These are phyloP conservation scores for Polia nebulosa DNA, from an alignment of 2,888 invertebrate species.

Conservation along the genomic window DNA sequence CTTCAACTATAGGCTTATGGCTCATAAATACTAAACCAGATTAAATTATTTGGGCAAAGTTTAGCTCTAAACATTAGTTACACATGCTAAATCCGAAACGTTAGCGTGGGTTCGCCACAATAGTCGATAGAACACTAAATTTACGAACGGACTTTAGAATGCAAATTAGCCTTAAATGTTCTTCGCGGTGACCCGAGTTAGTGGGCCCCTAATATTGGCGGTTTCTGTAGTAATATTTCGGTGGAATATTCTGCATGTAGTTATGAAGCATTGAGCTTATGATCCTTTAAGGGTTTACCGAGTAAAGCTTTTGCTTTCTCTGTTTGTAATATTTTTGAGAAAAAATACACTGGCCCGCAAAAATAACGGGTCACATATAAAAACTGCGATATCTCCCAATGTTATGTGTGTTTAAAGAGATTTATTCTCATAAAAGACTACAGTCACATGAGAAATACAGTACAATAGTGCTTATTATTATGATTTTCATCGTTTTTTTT, in stretches of 20 bases:
- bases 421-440: no score
- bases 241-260: conserved; percentile 15
- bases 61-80: conserved; percentile 36
- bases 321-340: not conserved
- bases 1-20: conserved; percentile 29
- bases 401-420: no score
- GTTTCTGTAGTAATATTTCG: conserved; percentile 25
- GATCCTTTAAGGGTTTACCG: conserved; percentile 1
- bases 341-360: no score
- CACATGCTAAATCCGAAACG: conserved; percentile 47
- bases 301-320: not conserved
- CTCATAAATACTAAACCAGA: conserved; percentile 47
- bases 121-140: conserved; percentile 51
- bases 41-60: conserved; percentile 51
- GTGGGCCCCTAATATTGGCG: conserved; percentile 7
- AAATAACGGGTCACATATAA: no score
- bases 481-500: no score
- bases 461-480: no score
- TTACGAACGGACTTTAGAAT: conserved; percentile 55
- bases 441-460: no score
- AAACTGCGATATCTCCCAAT: no score
- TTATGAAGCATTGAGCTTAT: conserved; percentile 27
- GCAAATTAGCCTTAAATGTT: conserved; percentile 53
- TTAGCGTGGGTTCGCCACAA: conserved; percentile 45
- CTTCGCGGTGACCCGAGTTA: conserved; percentile 28